A percentile compares a stretch with the other conserved stretches of the same genome.
These are phyloP conservation scores for Drosophila planitibia DNA, from an alignment of 2,888 invertebrate species.

Conservation along the genomic window DNA sequence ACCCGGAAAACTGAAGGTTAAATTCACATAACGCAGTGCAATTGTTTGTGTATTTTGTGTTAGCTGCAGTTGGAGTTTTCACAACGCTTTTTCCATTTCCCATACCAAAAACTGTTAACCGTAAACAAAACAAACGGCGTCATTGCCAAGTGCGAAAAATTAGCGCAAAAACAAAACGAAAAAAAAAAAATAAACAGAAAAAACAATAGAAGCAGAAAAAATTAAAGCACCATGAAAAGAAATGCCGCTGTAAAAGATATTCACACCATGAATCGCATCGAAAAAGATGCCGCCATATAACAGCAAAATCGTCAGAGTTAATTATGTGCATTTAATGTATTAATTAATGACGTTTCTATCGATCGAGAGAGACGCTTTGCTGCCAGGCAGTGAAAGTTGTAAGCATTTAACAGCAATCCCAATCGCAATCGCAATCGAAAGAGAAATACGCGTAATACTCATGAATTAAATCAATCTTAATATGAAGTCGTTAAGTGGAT, in stretches of 20 bases:
- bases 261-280: slow-evolving; percentile 38
- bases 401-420: slow-evolving; percentile 54
- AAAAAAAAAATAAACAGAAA: slow-evolving; percentile 4
- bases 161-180: slow-evolving; percentile 6
- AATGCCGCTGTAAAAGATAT: slow-evolving; percentile 27
- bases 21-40: slow-evolving; percentile 28
- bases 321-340: slow-evolving; percentile 78
- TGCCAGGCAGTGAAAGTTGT: slow-evolving; percentile 66
- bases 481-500: slow-evolving; percentile 41
- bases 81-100: slow-evolving; percentile 49
- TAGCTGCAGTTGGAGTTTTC: slow-evolving; percentile 38
- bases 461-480: slow-evolving; percentile 60
- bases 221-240: slow-evolving; percentile 25
- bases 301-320: slow-evolving; percentile 57
- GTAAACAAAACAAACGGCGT: slow-evolving; percentile 45
- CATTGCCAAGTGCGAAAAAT: slow-evolving; percentile 62
- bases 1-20: slow-evolving; percentile 74
- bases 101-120: slow-evolving; percentile 40
- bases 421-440: slow-evolving; percentile 20
- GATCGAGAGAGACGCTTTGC: slow-evolving; percentile 23
- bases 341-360: slow-evolving; percentile 71
- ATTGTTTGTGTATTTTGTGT: neutral
- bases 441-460: slow-evolving; percentile 45
- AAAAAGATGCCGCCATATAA: slow-evolving; percentile 31
- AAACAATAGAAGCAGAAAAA: slow-evolving; percentile 1